These are phyloP conservation scores for Hydrolagus colliei DNA, from an alignment of 2,797 vertebrate genomes.

Conservation along the genomic window DNA sequence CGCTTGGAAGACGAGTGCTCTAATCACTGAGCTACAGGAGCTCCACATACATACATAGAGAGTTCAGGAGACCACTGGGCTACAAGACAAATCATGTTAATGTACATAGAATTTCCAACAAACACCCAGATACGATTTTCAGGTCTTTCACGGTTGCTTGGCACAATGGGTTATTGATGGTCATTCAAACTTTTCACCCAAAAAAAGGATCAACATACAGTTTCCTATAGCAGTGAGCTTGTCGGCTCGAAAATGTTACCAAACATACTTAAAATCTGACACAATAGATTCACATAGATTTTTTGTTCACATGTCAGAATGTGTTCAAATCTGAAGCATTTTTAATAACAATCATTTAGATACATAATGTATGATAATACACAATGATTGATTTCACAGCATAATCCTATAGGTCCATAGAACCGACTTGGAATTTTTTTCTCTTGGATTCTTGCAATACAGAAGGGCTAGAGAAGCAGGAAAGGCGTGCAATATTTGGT, in stretches of 20 bases:
- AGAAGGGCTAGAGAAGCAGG: not conserved
- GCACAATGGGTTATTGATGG: not conserved
- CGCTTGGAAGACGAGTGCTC: no score
- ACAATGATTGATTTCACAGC: not conserved
- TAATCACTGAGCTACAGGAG: no score
- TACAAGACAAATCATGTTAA: not conserved
- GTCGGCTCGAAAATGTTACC: not conserved
- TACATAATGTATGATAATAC: not conserved
- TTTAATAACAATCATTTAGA: not conserved
- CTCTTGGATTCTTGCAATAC: not conserved
- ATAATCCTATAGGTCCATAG: not conserved
- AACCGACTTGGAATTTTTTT: not conserved
- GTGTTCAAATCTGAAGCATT: not conserved
- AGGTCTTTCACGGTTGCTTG: not conserved
- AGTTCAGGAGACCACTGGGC: not conserved
- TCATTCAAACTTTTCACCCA: not conserved
- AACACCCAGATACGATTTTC: not conserved
- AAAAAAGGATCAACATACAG: not conserved
- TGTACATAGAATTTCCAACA: not conserved
- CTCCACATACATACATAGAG: not conserved
- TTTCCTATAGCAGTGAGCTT: not conserved
- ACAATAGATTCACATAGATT: not conserved
- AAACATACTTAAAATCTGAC: not conserved
- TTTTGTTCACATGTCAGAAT: not conserved
- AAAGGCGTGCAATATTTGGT: not conserved